Conservation (phyloP, 1,140 invertebrate species). For the Harpegnathos saltator region DNA sequence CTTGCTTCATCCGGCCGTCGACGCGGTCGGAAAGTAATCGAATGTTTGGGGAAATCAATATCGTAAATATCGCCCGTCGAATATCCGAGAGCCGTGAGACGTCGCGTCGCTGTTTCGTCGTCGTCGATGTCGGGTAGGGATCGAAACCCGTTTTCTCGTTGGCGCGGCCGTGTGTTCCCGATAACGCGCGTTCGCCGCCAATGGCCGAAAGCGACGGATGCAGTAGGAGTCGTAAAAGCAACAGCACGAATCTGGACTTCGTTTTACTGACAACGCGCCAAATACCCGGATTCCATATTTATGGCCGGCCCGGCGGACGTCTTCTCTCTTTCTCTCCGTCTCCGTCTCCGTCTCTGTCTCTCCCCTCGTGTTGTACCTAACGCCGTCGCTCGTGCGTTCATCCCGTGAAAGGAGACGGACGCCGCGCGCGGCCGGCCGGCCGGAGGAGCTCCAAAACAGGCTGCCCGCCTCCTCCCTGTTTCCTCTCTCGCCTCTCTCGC, state of each 20-base stretch:
- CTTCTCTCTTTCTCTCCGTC: no score
- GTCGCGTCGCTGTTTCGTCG: no score
- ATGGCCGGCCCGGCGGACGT: slow-evolving; percentile 34
- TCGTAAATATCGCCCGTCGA: slow-evolving; percentile 10
- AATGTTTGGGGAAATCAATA: slow-evolving; percentile 1
- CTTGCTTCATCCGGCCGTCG: no score
- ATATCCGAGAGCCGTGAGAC: not conserved
- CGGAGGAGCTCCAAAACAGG: no score
- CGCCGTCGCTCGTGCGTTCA: slow-evolving; percentile 49
- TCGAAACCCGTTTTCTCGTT: slow-evolving; percentile 18
- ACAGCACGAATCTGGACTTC: slow-evolving; percentile 41
- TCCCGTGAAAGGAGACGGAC: slow-evolving; percentile 55
- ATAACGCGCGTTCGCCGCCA: slow-evolving; percentile 28
- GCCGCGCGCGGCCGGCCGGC: not conserved
- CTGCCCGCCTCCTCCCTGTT: not conserved
- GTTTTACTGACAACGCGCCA: slow-evolving; percentile 69
- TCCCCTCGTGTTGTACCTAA: slow-evolving; percentile 34
- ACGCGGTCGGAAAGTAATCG: not conserved
- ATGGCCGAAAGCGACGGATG: slow-evolving; percentile 47
- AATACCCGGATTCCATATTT: slow-evolving; percentile 69
- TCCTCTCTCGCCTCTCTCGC: not conserved
- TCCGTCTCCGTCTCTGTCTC: no score
- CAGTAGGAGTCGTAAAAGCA: slow-evolving; percentile 59
- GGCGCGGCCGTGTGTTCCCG: slow-evolving; percentile 31
- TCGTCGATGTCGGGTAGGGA: not conserved